A percentile compares a stretch with the other conserved stretches of the same genome.
phyloP scores from a whole-genome alignment of 1,140 invertebrate genomes.

The Panagrolaimus sp. region DNA sequence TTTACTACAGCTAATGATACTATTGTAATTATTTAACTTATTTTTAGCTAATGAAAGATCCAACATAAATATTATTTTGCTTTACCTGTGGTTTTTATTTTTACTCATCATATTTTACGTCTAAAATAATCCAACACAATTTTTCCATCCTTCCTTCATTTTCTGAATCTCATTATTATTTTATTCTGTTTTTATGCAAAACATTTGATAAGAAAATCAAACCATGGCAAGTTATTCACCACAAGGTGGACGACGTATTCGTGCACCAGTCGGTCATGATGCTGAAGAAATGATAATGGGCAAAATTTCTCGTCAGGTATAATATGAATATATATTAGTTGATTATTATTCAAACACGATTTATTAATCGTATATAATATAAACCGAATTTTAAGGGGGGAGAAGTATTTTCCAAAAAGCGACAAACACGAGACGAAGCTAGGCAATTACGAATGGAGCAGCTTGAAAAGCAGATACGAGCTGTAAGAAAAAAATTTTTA shows the following conservation, averaged over 20 bases:
- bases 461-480: slow-evolving; percentile 85
- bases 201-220: not conserved
- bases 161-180: too few species aligned
- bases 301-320: slow-evolving; percentile 74
- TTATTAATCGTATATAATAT: slow-evolving; percentile 81
- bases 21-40: too few species aligned
- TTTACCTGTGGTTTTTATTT: too few species aligned
- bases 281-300: slow-evolving; percentile 77
- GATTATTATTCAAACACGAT: slow-evolving; percentile 23
- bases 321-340: slow-evolving; percentile 19
- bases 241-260: slow-evolving; percentile 63
- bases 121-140: too few species aligned
- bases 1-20: too few species aligned
- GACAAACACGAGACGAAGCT: slow-evolving; percentile 83
- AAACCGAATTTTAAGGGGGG: slow-evolving; percentile 59
- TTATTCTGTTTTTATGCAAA: too few species aligned
- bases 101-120: too few species aligned
- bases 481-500: slow-evolving; percentile 59
- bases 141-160: too few species aligned
- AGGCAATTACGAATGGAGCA: slow-evolving; percentile 90
- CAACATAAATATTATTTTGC: too few species aligned
- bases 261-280: slow-evolving; percentile 69
- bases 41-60: too few species aligned
- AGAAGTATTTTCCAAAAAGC: slow-evolving; percentile 64
- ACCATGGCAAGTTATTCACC: slow-evolving; percentile 32